Evolutionary conservation across 2,797 vertebrate species (phyloP), one percentile per base, ranked within the genome.

Genomic region (Coregonus sp.): DNA sequence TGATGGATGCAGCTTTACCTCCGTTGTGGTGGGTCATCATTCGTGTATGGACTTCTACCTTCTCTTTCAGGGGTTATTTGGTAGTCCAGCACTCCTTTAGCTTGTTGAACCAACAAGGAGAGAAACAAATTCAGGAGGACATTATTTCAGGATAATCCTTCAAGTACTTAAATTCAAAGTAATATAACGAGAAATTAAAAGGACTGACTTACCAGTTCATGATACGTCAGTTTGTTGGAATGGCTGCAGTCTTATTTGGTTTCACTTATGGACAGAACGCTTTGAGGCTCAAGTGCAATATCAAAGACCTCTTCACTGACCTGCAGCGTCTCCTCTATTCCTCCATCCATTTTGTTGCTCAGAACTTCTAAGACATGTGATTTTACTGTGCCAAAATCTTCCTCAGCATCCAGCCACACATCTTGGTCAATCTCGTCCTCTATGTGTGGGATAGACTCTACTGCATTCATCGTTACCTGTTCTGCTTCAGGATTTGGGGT

Each of bases 381-480:
- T 74, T 69, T 87, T 66, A 5, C 16, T 47, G 16, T 70, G 33
- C 47, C 29, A 4, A 92, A 74, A 54, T 87, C 77, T 80, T 94
- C 94, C 77, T 92, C 85, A 0, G 92, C 93, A 68, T 94, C 92
- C 81, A 91, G 81, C 92, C 92, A 92, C n/a, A 91, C 86, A 1
- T 94, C 92, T 54, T 89, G 84, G 5, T 89, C 76, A 72, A 63
- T 31, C 47, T 88, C 79, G 73, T 80, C 81, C 73, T 89, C 87
- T 33, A 18, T 50, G 72, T 73, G 73, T 84, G 82, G 67, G 2
- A 80, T 25, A 4, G 71, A 9, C 37, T 78, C 61, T 25, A 61
- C 65, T 54, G 40, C 75, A 66, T 77, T 65, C 29, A 63, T 65
- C 15, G 20, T 68, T 56, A 76, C 37, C 0, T 74, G 73, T 37